Evolutionary conservation across 2,888 invertebrate genomes (phyloP).

Genomic region (Ditula angustiorana): DNA sequence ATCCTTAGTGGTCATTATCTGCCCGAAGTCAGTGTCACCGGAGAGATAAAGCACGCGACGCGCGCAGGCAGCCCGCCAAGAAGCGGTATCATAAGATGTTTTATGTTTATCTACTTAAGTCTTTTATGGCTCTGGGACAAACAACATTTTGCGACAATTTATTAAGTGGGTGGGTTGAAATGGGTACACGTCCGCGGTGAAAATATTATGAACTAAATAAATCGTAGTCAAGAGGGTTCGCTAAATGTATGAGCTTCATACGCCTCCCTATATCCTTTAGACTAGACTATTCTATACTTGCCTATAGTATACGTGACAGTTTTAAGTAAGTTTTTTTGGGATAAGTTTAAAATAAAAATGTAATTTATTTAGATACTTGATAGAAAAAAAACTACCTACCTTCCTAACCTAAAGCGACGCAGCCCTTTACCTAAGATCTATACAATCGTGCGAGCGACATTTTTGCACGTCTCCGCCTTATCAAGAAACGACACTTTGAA

Average conservation of each 20-base stretch:
- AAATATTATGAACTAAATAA: not conserved
- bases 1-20: not conserved
- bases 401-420: not conserved
- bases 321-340: too few relatives aligned
- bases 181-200: not conserved
- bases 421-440: not conserved
- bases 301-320: too few relatives aligned
- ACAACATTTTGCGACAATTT: not conserved
- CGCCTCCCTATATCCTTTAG: not conserved
- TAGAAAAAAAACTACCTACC: too few relatives aligned
- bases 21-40: slow-evolving; percentile 5
- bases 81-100: slow-evolving; percentile 9
- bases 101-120: slow-evolving; percentile 7
- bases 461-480: slow-evolving; percentile 17
- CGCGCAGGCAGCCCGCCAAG: slow-evolving; percentile 18
- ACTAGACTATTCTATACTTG: not conserved
- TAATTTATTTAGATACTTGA: too few relatives aligned
- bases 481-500: slow-evolving; percentile 7
- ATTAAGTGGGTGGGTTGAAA: not conserved
- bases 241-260: not conserved
- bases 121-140: not conserved
- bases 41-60: slow-evolving; percentile 16
- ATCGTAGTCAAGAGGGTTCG: not conserved
- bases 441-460: not conserved
- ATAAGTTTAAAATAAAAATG: too few relatives aligned